Conservation (phyloP, 2,113 vertebrate species). For the Corythaixoides concolor region DNA sequence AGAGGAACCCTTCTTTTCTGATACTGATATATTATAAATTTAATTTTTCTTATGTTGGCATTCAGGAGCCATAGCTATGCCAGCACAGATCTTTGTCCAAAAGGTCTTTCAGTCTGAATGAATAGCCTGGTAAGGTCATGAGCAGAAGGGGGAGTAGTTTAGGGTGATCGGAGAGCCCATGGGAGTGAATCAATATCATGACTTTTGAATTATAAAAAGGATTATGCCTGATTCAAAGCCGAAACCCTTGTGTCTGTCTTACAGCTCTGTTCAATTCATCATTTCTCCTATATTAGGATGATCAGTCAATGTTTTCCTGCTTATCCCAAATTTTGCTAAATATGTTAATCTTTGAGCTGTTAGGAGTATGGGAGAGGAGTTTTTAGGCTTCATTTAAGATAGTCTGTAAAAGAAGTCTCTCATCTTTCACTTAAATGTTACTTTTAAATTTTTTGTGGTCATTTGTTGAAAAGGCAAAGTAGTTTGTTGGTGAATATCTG, state of each 20-base stretch:
- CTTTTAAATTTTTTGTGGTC: background rate
- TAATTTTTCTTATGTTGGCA: background rate
- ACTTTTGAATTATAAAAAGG: background rate
- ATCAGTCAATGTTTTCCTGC: background rate
- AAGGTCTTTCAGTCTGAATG: background rate
- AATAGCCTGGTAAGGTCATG: background rate
- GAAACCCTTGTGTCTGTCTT: background rate
- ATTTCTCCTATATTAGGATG: background rate
- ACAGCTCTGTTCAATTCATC: background rate
- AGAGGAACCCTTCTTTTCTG: background rate
- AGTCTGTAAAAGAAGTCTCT: background rate
- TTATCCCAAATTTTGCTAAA: background rate
- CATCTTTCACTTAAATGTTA: background rate
- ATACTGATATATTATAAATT: background rate
- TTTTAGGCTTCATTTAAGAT: background rate
- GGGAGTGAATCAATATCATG: background rate
- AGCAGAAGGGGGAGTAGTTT: background rate
- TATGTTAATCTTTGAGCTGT: background rate
- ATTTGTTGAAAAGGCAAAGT: background rate
- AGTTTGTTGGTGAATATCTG: background rate
- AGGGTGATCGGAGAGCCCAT: background rate
- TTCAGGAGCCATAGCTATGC: background rate
- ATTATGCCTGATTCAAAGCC: background rate
- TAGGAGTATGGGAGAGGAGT: background rate
- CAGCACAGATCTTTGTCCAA: background rate